Conservation (phyloP, 2,113 vertebrate genomes). For the Hippolais icterina region DNA sequence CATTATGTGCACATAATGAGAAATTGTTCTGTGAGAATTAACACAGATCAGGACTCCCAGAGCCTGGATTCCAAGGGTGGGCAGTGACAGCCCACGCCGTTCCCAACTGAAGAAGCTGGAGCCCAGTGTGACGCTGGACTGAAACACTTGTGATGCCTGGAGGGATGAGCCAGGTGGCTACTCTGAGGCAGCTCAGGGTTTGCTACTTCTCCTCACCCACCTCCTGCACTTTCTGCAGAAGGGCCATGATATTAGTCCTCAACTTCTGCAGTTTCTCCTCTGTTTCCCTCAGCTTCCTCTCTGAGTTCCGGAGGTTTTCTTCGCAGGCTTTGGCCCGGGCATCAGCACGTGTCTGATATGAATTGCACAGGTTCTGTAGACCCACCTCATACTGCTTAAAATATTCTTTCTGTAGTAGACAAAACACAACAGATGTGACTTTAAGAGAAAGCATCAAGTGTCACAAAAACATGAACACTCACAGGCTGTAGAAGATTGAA, state of each 20-base stretch:
- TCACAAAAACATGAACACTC: background rate
- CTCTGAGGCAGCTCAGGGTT: background rate
- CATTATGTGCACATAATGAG: background rate
- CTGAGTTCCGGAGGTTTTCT: conserved; percentile 83
- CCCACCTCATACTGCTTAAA: conserved; percentile 96
- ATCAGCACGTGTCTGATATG: conserved; percentile 91
- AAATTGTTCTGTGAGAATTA: background rate
- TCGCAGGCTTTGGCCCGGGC: conserved; percentile 89
- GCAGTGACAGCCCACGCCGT: background rate
- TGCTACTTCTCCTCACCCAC: conserved; percentile 65
- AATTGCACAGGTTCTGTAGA: conserved; percentile 94
- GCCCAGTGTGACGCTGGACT: background rate
- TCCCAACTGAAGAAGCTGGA: background rate
- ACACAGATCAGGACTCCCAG: background rate
- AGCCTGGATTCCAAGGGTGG: background rate
- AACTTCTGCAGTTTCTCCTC: conserved; percentile 95
- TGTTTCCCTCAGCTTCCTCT: conserved; percentile 85
- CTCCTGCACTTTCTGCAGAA: conserved; percentile 98
- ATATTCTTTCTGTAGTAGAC: conserved; percentile 88
- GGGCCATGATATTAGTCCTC: conserved; percentile 93
- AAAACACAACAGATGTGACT: background rate
- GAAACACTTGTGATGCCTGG: background rate
- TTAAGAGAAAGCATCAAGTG: background rate
- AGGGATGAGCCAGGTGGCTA: background rate
- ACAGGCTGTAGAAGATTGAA: background rate